Percentiles rank a stretch among this genome's conserved stretches.
Conservation (phyloP, 2,888 invertebrate genomes). For the Liopterus haemorrhoidalis region DNA sequence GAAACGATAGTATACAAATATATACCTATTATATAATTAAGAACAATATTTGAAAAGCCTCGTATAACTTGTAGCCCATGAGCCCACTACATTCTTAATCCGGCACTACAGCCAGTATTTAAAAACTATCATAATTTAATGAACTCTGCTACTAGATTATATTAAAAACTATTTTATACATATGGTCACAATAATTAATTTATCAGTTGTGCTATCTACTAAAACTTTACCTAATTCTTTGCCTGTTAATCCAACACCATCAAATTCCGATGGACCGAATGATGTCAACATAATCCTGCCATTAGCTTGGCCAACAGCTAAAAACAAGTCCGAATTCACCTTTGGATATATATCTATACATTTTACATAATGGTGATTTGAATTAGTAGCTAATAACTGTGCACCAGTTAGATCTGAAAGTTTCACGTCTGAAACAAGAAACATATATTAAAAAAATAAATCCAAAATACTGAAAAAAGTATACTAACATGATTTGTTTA, state of each 20-base stretch:
- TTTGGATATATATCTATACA: constrained; percentile 83
- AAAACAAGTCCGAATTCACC: constrained; percentile 66
- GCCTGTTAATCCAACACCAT: constrained; percentile 62
- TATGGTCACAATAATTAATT: constrained; percentile 27
- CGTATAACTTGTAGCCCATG: no score
- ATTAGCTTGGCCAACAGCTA: constrained; percentile 84
- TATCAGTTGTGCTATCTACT: no score
- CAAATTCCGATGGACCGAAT: constrained; percentile 64
- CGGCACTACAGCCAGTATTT: no score
- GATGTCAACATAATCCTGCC: constrained; percentile 80
- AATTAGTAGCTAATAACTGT: constrained; percentile 65
- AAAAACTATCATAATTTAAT: no score
- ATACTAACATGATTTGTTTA: constrained; percentile 32
- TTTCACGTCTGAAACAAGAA: constrained; percentile 52
- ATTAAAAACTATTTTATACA: background rate
- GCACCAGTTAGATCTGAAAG: constrained; percentile 66
- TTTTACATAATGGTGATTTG: constrained; percentile 71
- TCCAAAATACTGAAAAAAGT: constrained; percentile 23
- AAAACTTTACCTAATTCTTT: constrained; percentile 70
- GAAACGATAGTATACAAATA: no score
- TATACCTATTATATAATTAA: no score
- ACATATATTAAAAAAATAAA: constrained; percentile 7
- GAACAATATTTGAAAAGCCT: no score
- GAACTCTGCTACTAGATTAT: background rate
- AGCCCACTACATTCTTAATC: no score